Evolutionary conservation across 2,797 vertebrate species (phyloP), one percentile per base, ranked within the genome.

Genomic region (Enteromius viviparus): DNA sequence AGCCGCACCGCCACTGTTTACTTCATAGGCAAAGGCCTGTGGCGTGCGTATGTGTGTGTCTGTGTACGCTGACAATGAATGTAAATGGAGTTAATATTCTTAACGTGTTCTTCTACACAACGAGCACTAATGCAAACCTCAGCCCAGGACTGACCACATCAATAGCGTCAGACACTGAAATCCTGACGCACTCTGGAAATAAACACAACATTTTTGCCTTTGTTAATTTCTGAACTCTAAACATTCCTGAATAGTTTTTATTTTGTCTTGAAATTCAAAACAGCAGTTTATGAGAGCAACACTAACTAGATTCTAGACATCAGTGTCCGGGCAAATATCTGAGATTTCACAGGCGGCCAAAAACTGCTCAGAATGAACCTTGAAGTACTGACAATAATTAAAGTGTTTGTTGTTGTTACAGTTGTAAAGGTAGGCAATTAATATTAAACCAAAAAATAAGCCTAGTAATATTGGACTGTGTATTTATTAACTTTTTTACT

Each of bases 1-100:
- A 89, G 92, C 88, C 89, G 91, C 84, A 93, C 92, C 93, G 93
- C 93, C 90, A 82, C 70, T 94, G 93, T 94, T 94, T 94, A 93
- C 70, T 85, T 90, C 92, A 89, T 87, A 92, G 87, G 89, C 93
- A 94, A 90, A 93, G 92, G 93, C 91, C 92, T 90, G 91, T 90
- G 91, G 90, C 91, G 88, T 88, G 88, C 12, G 23, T 26, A 1
- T 26, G 55, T 1, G 0, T 91, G 91, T 93, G 93, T 93, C 91
- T 74, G 64, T 15, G 55, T 40, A 17, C 21, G 72, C 19, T 29
- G 47, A 80, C 17, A 58, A 84, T 65, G 47, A 47, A 40, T 58
- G 26, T 26, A 60, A 21, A 23, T 64, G 42, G 17, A 70, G 47
- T 77, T 26, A 55, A 40, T 53, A 69, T 72, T 76, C 40, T 14